Evolutionary conservation across 1,140 invertebrate species (phyloP).

Genomic region (Drosophila ambigua): DNA sequence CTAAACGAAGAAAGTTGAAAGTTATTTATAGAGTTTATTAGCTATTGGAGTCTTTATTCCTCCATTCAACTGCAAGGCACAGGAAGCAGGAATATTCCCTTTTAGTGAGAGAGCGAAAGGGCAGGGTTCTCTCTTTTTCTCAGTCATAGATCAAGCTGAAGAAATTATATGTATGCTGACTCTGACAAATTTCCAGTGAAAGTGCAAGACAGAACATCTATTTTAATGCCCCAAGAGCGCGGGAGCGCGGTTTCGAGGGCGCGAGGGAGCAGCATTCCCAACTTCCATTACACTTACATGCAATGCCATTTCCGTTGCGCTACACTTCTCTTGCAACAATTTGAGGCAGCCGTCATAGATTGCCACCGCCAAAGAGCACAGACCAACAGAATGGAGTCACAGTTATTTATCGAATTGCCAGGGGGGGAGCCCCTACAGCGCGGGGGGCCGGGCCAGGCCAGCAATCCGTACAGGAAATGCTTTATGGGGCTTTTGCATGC

Average conservation of each 20-base stretch:
- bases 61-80: too few species aligned
- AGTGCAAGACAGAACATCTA: conserved; percentile 20
- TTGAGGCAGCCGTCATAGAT: conserved; percentile 41
- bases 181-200: conserved; percentile 21
- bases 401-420: conserved; percentile 37
- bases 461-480: conserved; percentile 66
- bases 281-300: conserved; percentile 56
- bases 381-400: conserved; percentile 5
- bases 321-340: conserved; percentile 51
- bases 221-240: background rate
- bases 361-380: conserved; percentile 7
- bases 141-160: too few species aligned
- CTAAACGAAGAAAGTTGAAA: background rate
- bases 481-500: conserved; percentile 81
- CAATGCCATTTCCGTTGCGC: conserved; percentile 60
- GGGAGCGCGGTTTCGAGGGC: too few species aligned
- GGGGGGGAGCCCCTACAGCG: background rate
- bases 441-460: conserved; percentile 9
- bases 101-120: too few species aligned
- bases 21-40: conserved; percentile 1
- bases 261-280: conserved; percentile 15
- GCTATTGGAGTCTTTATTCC: too few species aligned
- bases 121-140: too few species aligned
- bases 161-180: too few species aligned
- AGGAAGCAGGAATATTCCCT: too few species aligned